Conservation (phyloP, 2,113 vertebrate genomes). For the Ahaetulla prasina region DNA sequence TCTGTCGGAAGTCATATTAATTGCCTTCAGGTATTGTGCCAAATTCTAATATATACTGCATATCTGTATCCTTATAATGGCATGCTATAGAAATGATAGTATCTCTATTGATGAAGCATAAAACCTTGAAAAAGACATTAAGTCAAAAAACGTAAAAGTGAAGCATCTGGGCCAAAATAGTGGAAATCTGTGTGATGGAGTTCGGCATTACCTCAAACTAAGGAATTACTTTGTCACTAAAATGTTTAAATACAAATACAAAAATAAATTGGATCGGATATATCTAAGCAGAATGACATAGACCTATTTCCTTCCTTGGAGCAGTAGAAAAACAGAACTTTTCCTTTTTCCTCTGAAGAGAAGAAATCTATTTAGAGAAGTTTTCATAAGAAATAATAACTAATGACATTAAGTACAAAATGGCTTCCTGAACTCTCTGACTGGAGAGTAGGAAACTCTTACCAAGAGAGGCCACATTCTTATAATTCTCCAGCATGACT, state of each 20-base stretch:
- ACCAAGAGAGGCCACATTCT: neutral
- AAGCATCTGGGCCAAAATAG: neutral
- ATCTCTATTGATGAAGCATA: too few relatives aligned
- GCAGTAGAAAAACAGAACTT: too few relatives aligned
- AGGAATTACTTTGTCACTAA: neutral
- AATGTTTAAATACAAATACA: neutral
- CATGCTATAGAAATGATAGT: too few relatives aligned
- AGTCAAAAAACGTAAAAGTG: neutral
- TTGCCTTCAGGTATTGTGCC: too few relatives aligned
- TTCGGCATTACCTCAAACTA: neutral
- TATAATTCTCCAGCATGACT: neutral
- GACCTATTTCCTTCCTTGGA: too few relatives aligned
- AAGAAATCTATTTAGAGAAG: too few relatives aligned
- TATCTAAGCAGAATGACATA: too few relatives aligned
- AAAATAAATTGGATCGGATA: neutral
- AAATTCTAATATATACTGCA: too few relatives aligned
- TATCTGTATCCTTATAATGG: too few relatives aligned
- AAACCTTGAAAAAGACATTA: neutral
- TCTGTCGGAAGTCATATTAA: too few relatives aligned
- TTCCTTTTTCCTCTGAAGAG: too few relatives aligned
- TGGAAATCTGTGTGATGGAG: neutral
- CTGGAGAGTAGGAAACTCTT: neutral
- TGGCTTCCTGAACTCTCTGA: neutral
- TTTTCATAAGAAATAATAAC: neutral
- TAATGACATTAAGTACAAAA: neutral